Percentiles rank a stretch among this genome's conserved stretches.
Evolutionary conservation across 2,888 invertebrate genomes (phyloP).

Genomic region (Drosophila robusta): DNA sequence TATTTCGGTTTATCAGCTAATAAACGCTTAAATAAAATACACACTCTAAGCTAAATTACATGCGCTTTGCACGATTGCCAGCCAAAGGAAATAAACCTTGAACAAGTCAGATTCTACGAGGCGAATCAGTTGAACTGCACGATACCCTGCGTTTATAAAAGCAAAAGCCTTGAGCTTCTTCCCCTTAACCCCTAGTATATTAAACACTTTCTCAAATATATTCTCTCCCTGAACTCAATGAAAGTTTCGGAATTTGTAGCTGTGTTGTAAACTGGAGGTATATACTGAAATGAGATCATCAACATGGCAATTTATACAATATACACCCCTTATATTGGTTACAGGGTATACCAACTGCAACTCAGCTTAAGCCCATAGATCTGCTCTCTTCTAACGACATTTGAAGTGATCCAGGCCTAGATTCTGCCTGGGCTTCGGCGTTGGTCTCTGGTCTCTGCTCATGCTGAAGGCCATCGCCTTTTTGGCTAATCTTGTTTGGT

Average conservation of each 20-base stretch:
- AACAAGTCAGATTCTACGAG: not conserved
- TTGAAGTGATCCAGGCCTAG: slow-evolving; percentile 50
- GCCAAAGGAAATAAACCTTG: slow-evolving; percentile 28
- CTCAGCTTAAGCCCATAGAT: slow-evolving; percentile 8
- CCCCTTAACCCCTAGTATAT: too few species aligned
- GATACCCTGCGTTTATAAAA: slow-evolving; percentile 16
- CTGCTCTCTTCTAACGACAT: slow-evolving; percentile 66
- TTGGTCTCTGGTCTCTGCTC: slow-evolving; percentile 6
- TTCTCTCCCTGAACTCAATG: too few species aligned
- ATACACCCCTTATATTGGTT: not conserved
- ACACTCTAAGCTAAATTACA: slow-evolving; percentile 78
- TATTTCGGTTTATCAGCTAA: slow-evolving; percentile 79
- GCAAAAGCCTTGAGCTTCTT: too few species aligned
- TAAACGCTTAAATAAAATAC: slow-evolving; percentile 81
- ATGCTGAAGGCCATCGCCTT: slow-evolving; percentile 59
- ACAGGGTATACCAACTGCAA: slow-evolving; percentile 17
- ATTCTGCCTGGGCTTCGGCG: slow-evolving; percentile 2
- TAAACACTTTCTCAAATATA: too few species aligned
- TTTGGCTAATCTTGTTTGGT: slow-evolving; percentile 69
- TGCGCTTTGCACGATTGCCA: slow-evolving; percentile 61
- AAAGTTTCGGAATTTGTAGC: not conserved
- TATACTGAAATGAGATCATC: too few species aligned
- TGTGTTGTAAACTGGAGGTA: too few species aligned
- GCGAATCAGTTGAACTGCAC: not conserved
- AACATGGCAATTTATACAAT: too few species aligned